These are phyloP conservation scores for Zapornia atra DNA, from an alignment of 2,113 vertebrate species.

Conservation along the genomic window DNA sequence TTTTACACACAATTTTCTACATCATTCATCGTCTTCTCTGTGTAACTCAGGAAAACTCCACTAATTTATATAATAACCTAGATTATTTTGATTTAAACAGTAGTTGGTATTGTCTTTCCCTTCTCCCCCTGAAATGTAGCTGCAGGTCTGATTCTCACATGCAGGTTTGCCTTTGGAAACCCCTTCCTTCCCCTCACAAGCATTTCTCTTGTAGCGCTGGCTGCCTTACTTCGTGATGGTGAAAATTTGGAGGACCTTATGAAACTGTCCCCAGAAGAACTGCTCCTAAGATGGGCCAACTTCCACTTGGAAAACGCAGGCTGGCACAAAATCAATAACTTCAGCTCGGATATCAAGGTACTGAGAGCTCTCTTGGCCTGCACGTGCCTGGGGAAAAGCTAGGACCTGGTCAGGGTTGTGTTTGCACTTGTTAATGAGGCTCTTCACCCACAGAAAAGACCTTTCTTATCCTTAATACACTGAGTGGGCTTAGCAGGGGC, in stretches of 20 bases:
- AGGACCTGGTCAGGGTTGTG: fast-evolving
- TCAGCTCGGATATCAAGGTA: conserved; percentile 96
- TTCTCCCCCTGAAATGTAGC: neutral
- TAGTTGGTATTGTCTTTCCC: neutral
- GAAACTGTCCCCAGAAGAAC: conserved; percentile 94
- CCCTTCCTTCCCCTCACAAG: neutral
- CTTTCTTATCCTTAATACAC: neutral
- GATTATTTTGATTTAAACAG: neutral
- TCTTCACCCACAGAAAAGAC: neutral
- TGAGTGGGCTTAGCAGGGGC: neutral
- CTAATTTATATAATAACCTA: neutral
- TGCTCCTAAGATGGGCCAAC: conserved; percentile 96
- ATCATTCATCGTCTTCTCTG: neutral
- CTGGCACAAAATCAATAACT: conserved; percentile 91
- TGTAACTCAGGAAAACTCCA: neutral
- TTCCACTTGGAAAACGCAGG: conserved; percentile 92
- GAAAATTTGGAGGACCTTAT: conserved; percentile 95
- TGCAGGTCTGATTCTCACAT: neutral
- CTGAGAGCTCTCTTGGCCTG: neutral
- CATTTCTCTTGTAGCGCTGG: conserved; percentile 81
- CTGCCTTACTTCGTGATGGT: conserved; percentile 91
- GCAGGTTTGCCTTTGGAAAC: neutral
- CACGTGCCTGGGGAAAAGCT: neutral
- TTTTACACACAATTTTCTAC: neutral
- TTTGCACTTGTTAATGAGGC: neutral